phyloP scores from a whole-genome alignment of 2,113 vertebrate species.

The Lophotis ruficrista region DNA sequence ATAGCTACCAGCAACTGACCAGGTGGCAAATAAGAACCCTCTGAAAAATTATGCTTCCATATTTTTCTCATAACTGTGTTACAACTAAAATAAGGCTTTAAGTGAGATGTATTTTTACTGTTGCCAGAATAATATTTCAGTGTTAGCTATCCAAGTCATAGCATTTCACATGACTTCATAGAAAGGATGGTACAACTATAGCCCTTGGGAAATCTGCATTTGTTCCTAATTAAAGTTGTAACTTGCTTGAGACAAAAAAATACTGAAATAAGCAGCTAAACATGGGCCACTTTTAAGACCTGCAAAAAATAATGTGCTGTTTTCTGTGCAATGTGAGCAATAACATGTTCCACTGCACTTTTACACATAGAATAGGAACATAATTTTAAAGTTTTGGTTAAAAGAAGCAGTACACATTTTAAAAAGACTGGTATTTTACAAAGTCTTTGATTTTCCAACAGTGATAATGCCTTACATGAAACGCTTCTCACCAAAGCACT shows the following conservation, averaged over 20 bases:
- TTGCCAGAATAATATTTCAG: neutral
- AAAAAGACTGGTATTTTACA: neutral
- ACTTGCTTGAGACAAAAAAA: conserved; percentile 33
- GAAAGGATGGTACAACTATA: neutral
- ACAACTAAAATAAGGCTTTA: neutral
- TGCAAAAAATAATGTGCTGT: neutral
- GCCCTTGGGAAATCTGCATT: conserved; percentile 40
- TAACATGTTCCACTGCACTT: neutral
- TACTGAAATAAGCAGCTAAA: neutral
- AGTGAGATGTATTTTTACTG: neutral
- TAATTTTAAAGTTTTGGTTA: neutral
- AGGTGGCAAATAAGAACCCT: neutral
- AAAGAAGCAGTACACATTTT: neutral
- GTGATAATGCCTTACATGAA: neutral
- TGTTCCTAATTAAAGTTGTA: conserved; percentile 47
- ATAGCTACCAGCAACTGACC: neutral
- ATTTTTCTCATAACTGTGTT: neutral
- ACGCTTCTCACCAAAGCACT: neutral
- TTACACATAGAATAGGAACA: neutral
- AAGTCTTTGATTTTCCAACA: neutral
- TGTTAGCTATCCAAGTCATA: neutral
- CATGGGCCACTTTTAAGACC: neutral
- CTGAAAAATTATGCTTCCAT: neutral
- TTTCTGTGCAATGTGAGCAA: neutral
- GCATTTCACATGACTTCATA: conserved; percentile 43